Evolutionary conservation across 2,797 vertebrate genomes (phyloP).

Genomic region (Platyrinchus mystaceus): DNA sequence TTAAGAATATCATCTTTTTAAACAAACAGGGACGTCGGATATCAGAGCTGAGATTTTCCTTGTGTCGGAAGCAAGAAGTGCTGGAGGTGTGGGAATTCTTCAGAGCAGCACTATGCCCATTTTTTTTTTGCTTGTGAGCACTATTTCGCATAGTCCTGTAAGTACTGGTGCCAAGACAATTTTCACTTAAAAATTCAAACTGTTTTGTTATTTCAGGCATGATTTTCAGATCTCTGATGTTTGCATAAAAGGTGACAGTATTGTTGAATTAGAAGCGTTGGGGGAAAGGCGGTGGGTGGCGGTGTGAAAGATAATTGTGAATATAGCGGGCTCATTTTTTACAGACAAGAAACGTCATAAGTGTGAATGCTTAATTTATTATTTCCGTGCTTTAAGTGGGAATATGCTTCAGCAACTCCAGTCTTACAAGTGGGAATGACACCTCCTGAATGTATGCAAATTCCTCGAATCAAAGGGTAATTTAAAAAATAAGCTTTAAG

Average conservation of each 20-base stretch:
- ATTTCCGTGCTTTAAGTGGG: background rate
- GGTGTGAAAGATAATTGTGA: background rate
- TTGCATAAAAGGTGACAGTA: background rate
- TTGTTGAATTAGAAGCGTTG: background rate
- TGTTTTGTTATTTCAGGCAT: conserved; percentile 1
- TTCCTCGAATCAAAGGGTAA: background rate
- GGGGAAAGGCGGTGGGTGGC: background rate
- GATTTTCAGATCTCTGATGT: background rate
- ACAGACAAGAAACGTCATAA: background rate
- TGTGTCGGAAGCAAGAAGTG: background rate
- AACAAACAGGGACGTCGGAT: background rate
- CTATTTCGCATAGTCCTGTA: background rate
- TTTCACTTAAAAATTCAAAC: conserved; percentile 21
- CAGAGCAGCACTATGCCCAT: background rate
- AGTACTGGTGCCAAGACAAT: background rate
- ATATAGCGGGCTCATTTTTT: background rate
- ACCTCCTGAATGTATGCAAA: background rate
- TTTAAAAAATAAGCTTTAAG: conserved; percentile 6
- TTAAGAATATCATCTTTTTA: background rate
- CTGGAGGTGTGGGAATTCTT: background rate
- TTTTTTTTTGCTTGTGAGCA: background rate
- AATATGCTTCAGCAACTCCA: background rate
- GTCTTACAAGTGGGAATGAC: background rate
- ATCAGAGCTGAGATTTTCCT: background rate
- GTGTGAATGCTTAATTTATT: background rate